Evolutionary conservation across 2,797 vertebrate species (phyloP).

Genomic region (Sebastes matsubarae): DNA sequence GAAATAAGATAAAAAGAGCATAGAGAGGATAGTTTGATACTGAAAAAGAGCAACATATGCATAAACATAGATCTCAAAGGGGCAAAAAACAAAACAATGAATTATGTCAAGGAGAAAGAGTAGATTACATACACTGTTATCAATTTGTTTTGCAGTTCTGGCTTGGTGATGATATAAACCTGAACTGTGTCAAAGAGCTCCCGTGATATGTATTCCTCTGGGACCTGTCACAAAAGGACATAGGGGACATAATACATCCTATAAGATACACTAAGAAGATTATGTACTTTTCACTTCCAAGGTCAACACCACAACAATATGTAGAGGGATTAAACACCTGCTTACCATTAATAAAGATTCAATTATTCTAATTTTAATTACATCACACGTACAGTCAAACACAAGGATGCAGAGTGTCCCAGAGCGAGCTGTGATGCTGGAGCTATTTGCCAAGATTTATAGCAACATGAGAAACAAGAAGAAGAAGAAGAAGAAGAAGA

Average conservation of each 20-base stretch:
- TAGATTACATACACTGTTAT: constrained; percentile 93
- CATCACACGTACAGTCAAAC: background rate
- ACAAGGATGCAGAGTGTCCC: background rate
- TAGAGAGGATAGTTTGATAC: background rate
- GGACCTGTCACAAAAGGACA: constrained; percentile 85
- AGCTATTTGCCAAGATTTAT: background rate
- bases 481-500: too few relatives aligned
- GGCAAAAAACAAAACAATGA: background rate
- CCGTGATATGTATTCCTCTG: constrained; percentile 97
- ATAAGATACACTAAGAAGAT: background rate
- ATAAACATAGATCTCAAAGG: background rate
- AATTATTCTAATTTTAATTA: background rate
- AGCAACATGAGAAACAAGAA: background rate
- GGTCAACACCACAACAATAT: constrained; percentile 24
- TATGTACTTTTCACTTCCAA: constrained; percentile 67
- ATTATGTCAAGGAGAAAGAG: background rate
- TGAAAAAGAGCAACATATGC: background rate
- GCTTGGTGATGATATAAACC: constrained; percentile 99
- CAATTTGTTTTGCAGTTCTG: constrained; percentile 97
- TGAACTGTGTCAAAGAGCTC: constrained; percentile 98
- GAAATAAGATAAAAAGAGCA: background rate
- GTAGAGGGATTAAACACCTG: background rate
- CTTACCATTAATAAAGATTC: background rate
- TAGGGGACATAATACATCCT: background rate
- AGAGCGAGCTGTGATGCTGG: too few relatives aligned